Base-by-base conservation (phyloP, 2,797 vertebrate genomes). In the Pterois miles region DNA sequence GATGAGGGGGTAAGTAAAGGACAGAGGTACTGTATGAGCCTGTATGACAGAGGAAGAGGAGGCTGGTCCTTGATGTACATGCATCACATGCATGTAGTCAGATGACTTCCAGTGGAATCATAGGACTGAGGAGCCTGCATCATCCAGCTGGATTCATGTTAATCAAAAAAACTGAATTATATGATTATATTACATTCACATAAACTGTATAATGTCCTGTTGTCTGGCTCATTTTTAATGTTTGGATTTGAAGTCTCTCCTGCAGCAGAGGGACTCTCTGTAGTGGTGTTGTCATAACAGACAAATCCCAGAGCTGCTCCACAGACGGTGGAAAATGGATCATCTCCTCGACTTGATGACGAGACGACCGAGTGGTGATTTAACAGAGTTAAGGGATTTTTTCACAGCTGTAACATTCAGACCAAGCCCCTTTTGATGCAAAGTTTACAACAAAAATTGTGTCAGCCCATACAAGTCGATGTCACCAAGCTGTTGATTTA, bases 11-110 rank as follows among this genome's bases (percentile, higher is more conserved):
- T 4, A 9, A 76, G 65, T 63, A 54, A 52, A 23, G 48, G 53
- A 62, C 33, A 46, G 79, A 69, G 60, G 48, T 16, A 73, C 36
- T 52, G 71, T 34, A 20, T 46, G 59, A 27, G 71, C 16, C 5
- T 66, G 54, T 46, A 40, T 27, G 38, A 57, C 22, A 65, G 53
- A 74, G 18, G 60, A 68, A 13, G 38, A 62, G 20, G 16, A 40
- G 38, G 52, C 9, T 25, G 50, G 33, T 38, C 23, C n/a, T 23
- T 8, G 16, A 77, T 38, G 25, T n/a, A 36, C 22, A 63, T 54
- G n/a, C 27, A 68, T 63, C 58, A 11, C 38, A 54, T 23, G 23
- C n/a, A 70, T 50, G 2, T 29, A 43, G 59, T 29, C 13, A 34
- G 33, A 23, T 12, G 10, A 52, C 31, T 25, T 78, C 34, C 62